These are phyloP conservation scores for Cuculus canorus DNA, from an alignment of 2,797 vertebrate genomes.

Conservation along the genomic window DNA sequence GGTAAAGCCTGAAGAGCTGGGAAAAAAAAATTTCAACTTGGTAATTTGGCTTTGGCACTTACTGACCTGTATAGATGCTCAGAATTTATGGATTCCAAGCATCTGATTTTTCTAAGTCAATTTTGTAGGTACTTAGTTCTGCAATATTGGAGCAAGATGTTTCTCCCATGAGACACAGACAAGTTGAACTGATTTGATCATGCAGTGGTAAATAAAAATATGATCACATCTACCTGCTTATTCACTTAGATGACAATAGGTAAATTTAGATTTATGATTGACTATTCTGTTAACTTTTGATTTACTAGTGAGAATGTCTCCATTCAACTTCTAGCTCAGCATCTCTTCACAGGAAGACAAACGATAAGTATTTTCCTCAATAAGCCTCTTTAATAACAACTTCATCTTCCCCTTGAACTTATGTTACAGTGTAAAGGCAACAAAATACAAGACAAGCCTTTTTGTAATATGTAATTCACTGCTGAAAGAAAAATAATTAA, in stretches of 20 bases:
- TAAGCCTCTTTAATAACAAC: not conserved
- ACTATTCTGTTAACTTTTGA: not conserved
- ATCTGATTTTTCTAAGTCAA: not conserved
- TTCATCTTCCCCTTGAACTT: not conserved
- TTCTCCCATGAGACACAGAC: not conserved
- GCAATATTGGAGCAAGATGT: not conserved
- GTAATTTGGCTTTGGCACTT: not conserved
- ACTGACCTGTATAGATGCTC: not conserved
- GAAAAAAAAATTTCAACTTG: not conserved
- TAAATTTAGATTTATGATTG: not conserved
- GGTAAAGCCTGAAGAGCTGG: not conserved
- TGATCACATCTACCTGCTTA: not conserved
- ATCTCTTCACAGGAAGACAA: not conserved
- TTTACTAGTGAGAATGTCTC: not conserved
- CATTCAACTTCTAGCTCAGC: not conserved
- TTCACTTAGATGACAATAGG: not conserved
- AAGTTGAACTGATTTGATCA: not conserved
- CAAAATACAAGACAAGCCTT: not conserved
- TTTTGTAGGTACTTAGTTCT: slow-evolving; percentile 20
- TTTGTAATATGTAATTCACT: not conserved
- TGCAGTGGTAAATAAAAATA: not conserved
- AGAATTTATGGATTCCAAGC: not conserved
- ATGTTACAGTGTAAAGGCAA: not conserved
- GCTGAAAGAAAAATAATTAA: not conserved
- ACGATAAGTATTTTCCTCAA: not conserved